Evolutionary conservation across 2,113 vertebrate genomes (phyloP).

Genomic region (Tragelaphus imberbis): DNA sequence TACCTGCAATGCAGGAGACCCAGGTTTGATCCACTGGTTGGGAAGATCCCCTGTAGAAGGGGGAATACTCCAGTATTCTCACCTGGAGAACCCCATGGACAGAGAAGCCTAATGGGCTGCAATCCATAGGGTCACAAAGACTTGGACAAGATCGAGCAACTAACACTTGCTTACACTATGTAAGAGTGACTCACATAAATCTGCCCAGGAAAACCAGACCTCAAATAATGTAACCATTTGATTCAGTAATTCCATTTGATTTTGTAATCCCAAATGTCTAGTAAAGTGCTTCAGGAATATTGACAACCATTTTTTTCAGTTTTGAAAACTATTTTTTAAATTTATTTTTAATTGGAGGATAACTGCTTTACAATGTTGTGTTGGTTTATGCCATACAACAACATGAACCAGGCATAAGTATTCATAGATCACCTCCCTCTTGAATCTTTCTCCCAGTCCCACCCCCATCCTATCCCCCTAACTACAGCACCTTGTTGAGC

Average conservation of each 20-base stretch:
- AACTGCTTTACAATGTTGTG: background rate
- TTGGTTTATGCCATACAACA: background rate
- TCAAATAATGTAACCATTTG: background rate
- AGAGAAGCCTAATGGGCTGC: background rate
- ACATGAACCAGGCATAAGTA: background rate
- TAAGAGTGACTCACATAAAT: background rate
- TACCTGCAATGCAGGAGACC: too few relatives aligned
- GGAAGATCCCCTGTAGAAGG: too few relatives aligned
- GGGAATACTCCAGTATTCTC: too few relatives aligned
- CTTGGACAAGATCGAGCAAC: background rate
- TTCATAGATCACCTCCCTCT: background rate
- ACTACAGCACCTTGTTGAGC: background rate
- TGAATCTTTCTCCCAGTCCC: background rate
- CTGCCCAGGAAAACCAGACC: background rate
- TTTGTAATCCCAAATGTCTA: background rate
- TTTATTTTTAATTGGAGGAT: background rate
- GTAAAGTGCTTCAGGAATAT: background rate
- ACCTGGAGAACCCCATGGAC: too few relatives aligned
- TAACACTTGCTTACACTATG: background rate
- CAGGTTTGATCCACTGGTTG: too few relatives aligned
- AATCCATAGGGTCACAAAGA: background rate
- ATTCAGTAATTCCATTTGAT: background rate
- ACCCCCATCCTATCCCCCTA: background rate
- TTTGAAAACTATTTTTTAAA: background rate
- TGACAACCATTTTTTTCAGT: background rate